Base-by-base conservation (phyloP, 35 echinoderm and acorn worm genomes). In the Ophioderma brevispina region DNA sequence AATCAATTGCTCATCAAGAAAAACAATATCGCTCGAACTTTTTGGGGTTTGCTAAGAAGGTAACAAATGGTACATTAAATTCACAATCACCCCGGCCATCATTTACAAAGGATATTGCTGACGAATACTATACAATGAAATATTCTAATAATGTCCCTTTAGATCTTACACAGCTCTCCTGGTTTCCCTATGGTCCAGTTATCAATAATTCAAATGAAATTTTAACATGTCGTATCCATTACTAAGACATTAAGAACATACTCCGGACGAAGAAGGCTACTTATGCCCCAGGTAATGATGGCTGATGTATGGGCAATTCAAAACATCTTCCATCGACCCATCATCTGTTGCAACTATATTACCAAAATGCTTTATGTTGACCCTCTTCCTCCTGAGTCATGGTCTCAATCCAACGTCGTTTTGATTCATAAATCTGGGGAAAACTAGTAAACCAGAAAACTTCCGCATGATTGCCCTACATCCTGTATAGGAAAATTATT, bases 401-500 rank as follows among this genome's bases (percentile, higher is more conserved):
- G 38, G 38, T 36, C 38, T 21, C 78, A 80, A n/a, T 80, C 33
- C 17, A 36, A 36, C 4, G 33, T 70, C 28, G 59, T 70, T 3
- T 30, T 70, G 18, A 83, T 83, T 49, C 43, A 83, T 50, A 86
- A 80, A 80, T 40, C 25, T 15, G 75, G 86, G 10, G 76, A 78
- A n/a, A 11, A 79, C 75, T 37, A 25, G 19, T 31, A 35, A 37
- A 32, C 75, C 76, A 10, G 38, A 78, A 32, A 88, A 80, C 33
- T 80, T 88, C 40, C 76, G 86, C 39, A 79, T 88, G 75, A 88
- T 88, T 6, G 79, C 86, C n/a, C 76, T 15, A 88, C 86, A 28
- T 80, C 86, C 36, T 79, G 76, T 23, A 52, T 88, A 13, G 37
- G 36, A 38, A 88, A 88, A 88, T 21, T 88, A 23, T 88, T 80